Base-by-base conservation (phyloP, 2,888 invertebrate species). In the Drosophila multiciliata region DNA sequence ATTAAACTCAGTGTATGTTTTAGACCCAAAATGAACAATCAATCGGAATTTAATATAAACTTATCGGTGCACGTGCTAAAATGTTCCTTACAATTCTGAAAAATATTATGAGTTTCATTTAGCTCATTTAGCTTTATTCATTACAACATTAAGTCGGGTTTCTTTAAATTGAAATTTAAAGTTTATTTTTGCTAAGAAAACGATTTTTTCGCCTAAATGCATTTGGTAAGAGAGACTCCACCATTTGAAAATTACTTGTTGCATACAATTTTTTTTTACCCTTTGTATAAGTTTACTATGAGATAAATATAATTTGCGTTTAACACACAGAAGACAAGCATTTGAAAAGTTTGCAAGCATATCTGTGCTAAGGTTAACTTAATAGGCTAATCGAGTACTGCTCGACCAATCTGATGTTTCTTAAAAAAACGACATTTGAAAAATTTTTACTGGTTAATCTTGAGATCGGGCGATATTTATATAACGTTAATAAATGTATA, bases 341-440 rank as follows among this genome's bases (percentile, higher is more conserved):
- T 50, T 50, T n/a, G 29, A 50, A 49, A 26, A 26, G 23, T 26
- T 26, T 49, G 26, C 49, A 15, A 20, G 45, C 45, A 15, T 49
- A 17, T 26, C 26, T 49, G 26, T 26, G 17, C 50, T 32, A 9
- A 42, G 50, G 61, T 40, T 45, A 29, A 38, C 50, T 61, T 42
- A n/a, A 61, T 55, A 61, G 53, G 48, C 54, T 38, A 64, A 50
- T 54, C 33, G 49, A 35, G 32, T 33, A 60, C 55, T 35, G 55
- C 40, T 20, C 35, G 36, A 54, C 54, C 20, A 54, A 33, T 35
- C 36, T 36, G 50, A 50, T 50, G 29, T 50, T 50, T 29, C 50
- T 11, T 29, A n/a, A 20, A 29, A 6, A 52, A 52, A 52, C 20
- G n/a, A 32, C n/a, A 32, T 52, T 52, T 52, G 52, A 29, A 33